Base-by-base conservation (phyloP, 2,113 vertebrate genomes). In the Elachura formosa region DNA sequence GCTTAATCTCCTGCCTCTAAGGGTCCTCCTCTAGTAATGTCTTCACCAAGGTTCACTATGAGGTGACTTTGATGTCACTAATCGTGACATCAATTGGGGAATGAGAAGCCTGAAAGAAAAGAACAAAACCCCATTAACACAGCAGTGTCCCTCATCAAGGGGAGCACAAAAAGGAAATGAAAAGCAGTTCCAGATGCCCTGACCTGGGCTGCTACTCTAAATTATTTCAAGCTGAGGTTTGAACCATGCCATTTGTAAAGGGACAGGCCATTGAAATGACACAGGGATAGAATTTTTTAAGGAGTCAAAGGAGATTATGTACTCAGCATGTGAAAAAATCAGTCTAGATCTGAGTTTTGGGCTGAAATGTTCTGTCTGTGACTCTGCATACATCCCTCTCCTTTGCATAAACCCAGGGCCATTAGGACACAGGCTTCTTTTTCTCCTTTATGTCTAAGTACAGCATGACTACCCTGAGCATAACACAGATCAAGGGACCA, bases 141-240 rank as follows among this genome's bases (percentile, higher is more conserved):
- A 90, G 86, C 95, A 89, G 74, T 48, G 54, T 81, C 80, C 63
- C 59, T 90, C 83, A 92, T 84, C 75, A 92, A 91, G 71, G 61
- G 14, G 28, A 31, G n/a, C 78, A 93, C 38, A 61, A 55, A 82
- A 89, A 85, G 61, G 61, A 89, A 87, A 84, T 55, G 61, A 91
- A 95, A 93, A 71, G 75, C 75, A 54, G 38, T n/a, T 94, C 83
- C 88, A 96, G 52, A 87, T 64, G 48, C 81, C 75, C 75, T 90
- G 87, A 83, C 82, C 63, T 59, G 55, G 36, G 59, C 20, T 75
- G 68, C 52, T 62, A 33, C 24, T 86, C 36, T 88, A 77, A 94
- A 85, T 91, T 86, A 95, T 83, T 93, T 95, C 93, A 91, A 93
- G 72, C 64, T 74, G 85, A 88, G 82, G 46, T 69, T 55, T 67